Percentiles rank a stretch among this genome's conserved stretches.
Conservation (phyloP, 2,888 invertebrate genomes). For the Gymnosoma rotundatum region DNA sequence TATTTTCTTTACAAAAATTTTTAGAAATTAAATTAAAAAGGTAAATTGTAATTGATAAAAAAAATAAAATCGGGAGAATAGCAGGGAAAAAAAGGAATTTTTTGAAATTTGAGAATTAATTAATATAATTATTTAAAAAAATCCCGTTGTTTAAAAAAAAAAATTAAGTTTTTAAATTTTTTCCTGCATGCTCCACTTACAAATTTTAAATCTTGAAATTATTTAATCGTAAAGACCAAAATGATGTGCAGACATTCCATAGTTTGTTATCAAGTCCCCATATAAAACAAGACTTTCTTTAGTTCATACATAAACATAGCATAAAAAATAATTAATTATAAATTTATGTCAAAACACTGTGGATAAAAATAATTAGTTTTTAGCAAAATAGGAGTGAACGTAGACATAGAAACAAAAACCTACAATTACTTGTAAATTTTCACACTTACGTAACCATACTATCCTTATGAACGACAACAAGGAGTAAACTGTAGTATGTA, state of each 20-base stretch:
- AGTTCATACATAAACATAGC: conserved; percentile 5
- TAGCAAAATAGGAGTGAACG: conserved; percentile 15
- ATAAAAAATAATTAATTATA: conserved; percentile 67
- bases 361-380: conserved; percentile 61
- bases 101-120: too few relatives aligned
- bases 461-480: conserved; percentile 12
- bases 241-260: conserved; percentile 1
- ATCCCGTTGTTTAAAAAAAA: too few relatives aligned
- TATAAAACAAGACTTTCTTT: neutral
- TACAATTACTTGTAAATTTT: conserved; percentile 60
- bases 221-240: neutral
- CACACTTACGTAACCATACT: conserved; percentile 53
- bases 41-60: too few relatives aligned
- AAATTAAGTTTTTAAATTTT: too few relatives aligned
- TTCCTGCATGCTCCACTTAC: too few relatives aligned
- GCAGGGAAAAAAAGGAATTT: too few relatives aligned
- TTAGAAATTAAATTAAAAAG: too few relatives aligned
- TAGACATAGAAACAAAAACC: conserved; percentile 50
- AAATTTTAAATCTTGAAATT: too few relatives aligned
- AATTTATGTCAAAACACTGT: conserved; percentile 67
- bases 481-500: conserved; percentile 4
- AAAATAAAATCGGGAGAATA: too few relatives aligned
- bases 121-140: too few relatives aligned
- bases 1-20: too few relatives aligned
- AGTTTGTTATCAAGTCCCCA: conserved; percentile 21